A percentile compares a stretch with the other conserved stretches of the same genome.
Conservation (phyloP, 2,888 invertebrate species). For the Crocallis elinguaria region DNA sequence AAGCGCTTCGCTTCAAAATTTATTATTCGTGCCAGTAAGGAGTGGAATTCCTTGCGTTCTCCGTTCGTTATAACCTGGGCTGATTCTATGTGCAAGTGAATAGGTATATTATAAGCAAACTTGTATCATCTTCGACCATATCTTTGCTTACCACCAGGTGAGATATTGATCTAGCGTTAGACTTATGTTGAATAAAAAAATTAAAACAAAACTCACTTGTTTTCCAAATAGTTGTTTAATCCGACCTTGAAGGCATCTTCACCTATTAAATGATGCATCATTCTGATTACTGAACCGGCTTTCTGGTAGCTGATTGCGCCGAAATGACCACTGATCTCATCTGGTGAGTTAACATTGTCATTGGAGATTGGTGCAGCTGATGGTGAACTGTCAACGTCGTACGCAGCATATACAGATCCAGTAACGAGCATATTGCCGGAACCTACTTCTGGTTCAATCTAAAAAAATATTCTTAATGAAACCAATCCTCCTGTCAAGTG, state of each 20-base stretch:
- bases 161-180: not conserved
- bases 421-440: conserved; percentile 86
- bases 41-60: no score
- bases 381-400: conserved; percentile 83
- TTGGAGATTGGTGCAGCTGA: conserved; percentile 84
- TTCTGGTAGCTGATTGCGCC: conserved; percentile 88
- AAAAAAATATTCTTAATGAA: no score
- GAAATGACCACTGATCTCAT: conserved; percentile 87
- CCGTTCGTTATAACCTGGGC: no score
- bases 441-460: conserved; percentile 87
- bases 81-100: no score
- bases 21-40: no score
- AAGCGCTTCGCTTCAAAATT: no score
- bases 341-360: conserved; percentile 82
- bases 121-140: no score
- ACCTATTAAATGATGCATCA: conserved; percentile 77
- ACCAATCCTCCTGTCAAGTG: no score
- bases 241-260: conserved; percentile 62
- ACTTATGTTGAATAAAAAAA: not conserved
- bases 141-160: no score
- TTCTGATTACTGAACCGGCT: conserved; percentile 81
- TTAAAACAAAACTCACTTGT: conserved; percentile 69
- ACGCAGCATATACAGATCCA: conserved; percentile 87
- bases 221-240: conserved; percentile 63
- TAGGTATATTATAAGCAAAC: no score